Evolutionary conservation across 2,113 vertebrate species (phyloP).

Genomic region (Mormyrus iriodes): DNA sequence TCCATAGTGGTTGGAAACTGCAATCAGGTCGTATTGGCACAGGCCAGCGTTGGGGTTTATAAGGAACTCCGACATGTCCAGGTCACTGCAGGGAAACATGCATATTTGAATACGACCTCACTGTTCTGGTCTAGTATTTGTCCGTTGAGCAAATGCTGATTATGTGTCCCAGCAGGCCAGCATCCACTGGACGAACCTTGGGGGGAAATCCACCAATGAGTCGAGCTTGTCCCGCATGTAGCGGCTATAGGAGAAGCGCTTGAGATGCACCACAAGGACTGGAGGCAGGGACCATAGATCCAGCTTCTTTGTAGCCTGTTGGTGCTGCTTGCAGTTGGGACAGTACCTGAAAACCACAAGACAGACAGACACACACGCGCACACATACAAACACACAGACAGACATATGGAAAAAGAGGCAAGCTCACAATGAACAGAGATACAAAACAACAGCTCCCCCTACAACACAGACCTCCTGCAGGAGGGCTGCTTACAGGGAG

Average conservation of each 20-base stretch:
- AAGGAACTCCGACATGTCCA: constrained; percentile 98
- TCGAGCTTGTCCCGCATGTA: constrained; percentile 99
- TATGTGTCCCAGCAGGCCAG: neutral
- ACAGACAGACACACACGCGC: constrained; percentile 15
- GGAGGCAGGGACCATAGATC: constrained; percentile 95
- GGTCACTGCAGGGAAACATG: constrained; percentile 63
- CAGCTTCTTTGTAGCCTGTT: constrained; percentile 96
- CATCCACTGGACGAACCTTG: neutral
- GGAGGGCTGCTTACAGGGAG: neutral
- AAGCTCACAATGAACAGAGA: neutral
- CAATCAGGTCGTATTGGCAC: constrained; percentile 91
- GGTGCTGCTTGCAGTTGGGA: constrained; percentile 96
- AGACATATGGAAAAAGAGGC: neutral
- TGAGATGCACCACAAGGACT: constrained; percentile 91
- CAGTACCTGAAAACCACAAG: constrained; percentile 75
- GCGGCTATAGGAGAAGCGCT: constrained; percentile 95
- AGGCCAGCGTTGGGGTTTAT: constrained; percentile 95
- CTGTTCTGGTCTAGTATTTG: neutral
- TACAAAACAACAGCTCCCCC: neutral
- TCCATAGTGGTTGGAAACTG: constrained; percentile 98
- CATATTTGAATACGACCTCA: neutral
- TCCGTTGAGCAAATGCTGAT: neutral
- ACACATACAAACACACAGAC: neutral
- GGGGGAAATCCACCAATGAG: constrained; percentile 90
- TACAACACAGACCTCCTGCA: neutral